These are phyloP conservation scores for Cataglyphis cursor DNA, from an alignment of 2,888 invertebrate species.

Conservation along the genomic window DNA sequence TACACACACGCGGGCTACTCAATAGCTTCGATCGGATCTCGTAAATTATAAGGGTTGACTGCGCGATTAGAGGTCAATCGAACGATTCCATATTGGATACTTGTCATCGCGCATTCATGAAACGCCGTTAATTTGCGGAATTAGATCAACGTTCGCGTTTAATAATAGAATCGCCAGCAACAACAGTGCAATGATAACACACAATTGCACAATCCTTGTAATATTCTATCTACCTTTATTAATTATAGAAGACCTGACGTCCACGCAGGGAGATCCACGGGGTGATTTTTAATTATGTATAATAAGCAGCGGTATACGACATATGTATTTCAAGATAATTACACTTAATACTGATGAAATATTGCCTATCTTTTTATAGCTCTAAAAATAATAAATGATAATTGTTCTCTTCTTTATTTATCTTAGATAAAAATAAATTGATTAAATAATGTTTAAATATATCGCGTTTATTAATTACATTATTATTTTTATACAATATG, in stretches of 20 bases:
- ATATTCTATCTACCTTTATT: background rate
- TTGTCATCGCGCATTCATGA: slow-evolving; percentile 35
- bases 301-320: background rate
- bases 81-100: slow-evolving; percentile 35
- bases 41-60: slow-evolving; percentile 35
- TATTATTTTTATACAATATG: background rate
- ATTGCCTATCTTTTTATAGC: background rate
- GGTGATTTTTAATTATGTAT: slow-evolving; percentile 19
- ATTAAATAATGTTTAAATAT: background rate
- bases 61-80: slow-evolving; percentile 51
- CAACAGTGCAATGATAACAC: background rate
- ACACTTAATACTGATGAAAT: slow-evolving; percentile 3
- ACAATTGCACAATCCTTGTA: background rate
- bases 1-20: background rate
- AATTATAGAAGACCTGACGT: background rate
- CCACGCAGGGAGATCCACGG: background rate
- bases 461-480: background rate
- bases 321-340: slow-evolving; percentile 16
- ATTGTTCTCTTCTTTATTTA: background rate
- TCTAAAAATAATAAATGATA: background rate
- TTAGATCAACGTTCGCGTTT: slow-evolving; percentile 33
- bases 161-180: slow-evolving; percentile 32
- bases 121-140: slow-evolving; percentile 47
- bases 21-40: slow-evolving; percentile 35
- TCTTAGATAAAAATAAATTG: background rate